phyloP scores from a whole-genome alignment of 1,140 invertebrate genomes.

The Zaprionus inermis region DNA sequence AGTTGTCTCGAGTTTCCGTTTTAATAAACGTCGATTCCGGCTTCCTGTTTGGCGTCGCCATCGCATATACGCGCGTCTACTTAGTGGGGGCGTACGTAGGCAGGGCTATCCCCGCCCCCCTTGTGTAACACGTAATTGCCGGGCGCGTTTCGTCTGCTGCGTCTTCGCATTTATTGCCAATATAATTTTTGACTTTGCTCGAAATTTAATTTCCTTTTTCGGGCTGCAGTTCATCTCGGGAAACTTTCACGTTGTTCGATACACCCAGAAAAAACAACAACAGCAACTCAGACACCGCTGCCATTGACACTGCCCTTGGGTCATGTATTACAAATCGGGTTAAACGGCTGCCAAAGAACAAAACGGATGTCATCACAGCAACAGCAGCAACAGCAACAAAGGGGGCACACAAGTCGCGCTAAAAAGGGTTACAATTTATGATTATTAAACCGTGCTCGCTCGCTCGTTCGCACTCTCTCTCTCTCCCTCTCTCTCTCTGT shows the following conservation, averaged over 20 bases:
- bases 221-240: slow-evolving; percentile 24
- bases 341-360: slow-evolving; percentile 58
- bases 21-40: slow-evolving; percentile 82
- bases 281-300: slow-evolving; percentile 18
- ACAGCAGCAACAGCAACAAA: slow-evolving; percentile 26
- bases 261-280: slow-evolving; percentile 10
- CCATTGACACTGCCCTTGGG: slow-evolving; percentile 58
- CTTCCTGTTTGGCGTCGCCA: slow-evolving; percentile 76
- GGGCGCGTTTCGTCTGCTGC: slow-evolving; percentile 44
- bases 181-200: slow-evolving; percentile 78
- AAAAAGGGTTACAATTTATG: slow-evolving; percentile 80
- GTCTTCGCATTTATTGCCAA: slow-evolving; percentile 78
- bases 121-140: slow-evolving; percentile 53
- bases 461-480: not conserved
- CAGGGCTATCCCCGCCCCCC: not conserved
- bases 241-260: slow-evolving; percentile 30
- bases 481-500: not conserved
- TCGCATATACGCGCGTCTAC: slow-evolving; percentile 19
- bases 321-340: slow-evolving; percentile 56
- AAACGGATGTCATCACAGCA: slow-evolving; percentile 72
- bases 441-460: slow-evolving; percentile 68
- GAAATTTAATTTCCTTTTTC: slow-evolving; percentile 77
- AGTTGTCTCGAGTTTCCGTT: slow-evolving; percentile 81
- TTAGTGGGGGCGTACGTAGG: slow-evolving; percentile 21
- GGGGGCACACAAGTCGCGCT: slow-evolving; percentile 46